A percentile compares a stretch with the other conserved stretches of the same genome.
phyloP scores from a whole-genome alignment of 2,888 invertebrate genomes.

The Oscheius myriophilus region DNA sequence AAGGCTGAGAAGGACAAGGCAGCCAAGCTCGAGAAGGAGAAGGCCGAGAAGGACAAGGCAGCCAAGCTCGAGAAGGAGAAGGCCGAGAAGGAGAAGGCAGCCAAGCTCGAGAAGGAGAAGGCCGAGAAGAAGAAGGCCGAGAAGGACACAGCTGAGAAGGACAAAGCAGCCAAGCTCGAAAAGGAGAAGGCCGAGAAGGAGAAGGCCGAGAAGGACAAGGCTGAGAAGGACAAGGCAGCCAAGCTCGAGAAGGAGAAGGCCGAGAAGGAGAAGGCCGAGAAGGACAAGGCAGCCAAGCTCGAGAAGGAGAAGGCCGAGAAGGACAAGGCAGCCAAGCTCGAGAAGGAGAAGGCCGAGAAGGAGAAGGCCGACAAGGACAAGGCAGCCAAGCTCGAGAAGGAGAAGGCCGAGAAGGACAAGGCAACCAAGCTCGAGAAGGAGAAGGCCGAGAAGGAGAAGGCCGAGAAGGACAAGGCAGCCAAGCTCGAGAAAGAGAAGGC shows the following conservation, averaged over 20 bases:
- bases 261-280: conserved; percentile 14
- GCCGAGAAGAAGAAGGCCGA: conserved; percentile 20
- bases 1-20: conserved; percentile 17
- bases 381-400: conserved; percentile 10
- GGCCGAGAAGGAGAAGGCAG: conserved; percentile 20
- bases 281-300: conserved; percentile 14
- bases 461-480: conserved; percentile 12
- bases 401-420: conserved; percentile 16
- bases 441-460: conserved; percentile 14
- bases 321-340: conserved; percentile 21
- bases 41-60: conserved; percentile 12
- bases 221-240: conserved; percentile 12
- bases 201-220: conserved; percentile 21
- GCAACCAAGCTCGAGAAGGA: conserved; percentile 14
- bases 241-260: conserved; percentile 7
- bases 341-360: conserved; percentile 19
- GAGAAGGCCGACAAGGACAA: conserved; percentile 19
- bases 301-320: conserved; percentile 22
- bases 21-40: conserved; percentile 17
- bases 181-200: conserved; percentile 19
- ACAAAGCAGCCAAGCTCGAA: conserved; percentile 12
- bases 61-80: conserved; percentile 13
- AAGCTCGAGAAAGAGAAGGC: conserved; percentile 16
- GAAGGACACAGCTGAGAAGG: conserved; percentile 13
- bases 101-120: conserved; percentile 17